Evolutionary conservation across 2,113 vertebrate genomes (phyloP), one percentile per base, ranked within the genome.

Genomic region (Laterallus jamaicensis): DNA sequence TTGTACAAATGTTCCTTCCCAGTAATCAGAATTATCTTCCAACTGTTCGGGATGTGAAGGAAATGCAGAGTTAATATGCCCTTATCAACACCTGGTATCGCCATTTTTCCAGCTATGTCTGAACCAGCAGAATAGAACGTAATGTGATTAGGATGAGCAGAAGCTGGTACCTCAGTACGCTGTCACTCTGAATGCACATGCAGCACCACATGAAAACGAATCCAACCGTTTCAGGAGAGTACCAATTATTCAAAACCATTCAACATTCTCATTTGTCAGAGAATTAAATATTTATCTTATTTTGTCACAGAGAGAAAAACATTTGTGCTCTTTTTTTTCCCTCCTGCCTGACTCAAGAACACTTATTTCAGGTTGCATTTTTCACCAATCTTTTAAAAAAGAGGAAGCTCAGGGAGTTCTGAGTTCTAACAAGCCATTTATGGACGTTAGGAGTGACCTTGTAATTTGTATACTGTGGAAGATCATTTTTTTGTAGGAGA

Each of bases 211-310:
- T 24, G 50, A 92, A 95, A 97, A 97, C 0, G 2, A 94, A 95
- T 40, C 37, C 0, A 28, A 88, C 40, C 2, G 1, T 76, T 96
- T 80, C 77, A 67, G 92, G 81, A 91, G 40, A 88, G 75, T 75
- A 70, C 37, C 63, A 70, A 88, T 96, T 88, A 90, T 73, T 90
- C 86, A 90, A 79, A 95, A 52, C 70, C 37, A 73, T n/a, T 87
- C 69, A 77, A 70, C 70, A 80, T 92, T 64, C 86, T 88, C 49
- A 92, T 92, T 67, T 96, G 68, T 96, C 85, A 96, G 52, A 66
- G 49, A 93, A 96, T 96, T 92, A 96, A 96, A 96, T 86, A 95
- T 96, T 95, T 90, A 90, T 70, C 71, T 88, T 66, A 88, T 56
- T 71, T 87, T 81, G 55, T 64, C 37, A 9, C 86, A 92, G 37